Percentiles rank a stretch among this genome's conserved stretches.
Evolutionary conservation across 2,888 invertebrate genomes (phyloP).

Genomic region (Leptopilina syphax): DNA sequence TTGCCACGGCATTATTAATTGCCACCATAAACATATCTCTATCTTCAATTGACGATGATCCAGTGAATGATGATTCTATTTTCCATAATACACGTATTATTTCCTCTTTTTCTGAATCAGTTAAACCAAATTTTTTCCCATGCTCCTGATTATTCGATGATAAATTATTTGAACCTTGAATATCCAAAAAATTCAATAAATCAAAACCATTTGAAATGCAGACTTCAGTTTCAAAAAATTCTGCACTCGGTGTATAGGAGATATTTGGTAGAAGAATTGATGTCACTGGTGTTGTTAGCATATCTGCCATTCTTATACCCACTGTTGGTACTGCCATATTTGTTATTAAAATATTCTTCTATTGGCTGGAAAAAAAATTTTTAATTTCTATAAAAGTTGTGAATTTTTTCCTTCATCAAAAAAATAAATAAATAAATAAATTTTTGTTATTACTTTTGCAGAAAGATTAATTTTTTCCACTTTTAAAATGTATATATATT

Average conservation of each 20-base stretch:
- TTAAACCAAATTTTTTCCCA: neutral
- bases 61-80: conserved; percentile 29
- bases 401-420: too few relatives aligned
- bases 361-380: neutral
- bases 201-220: conserved; percentile 37
- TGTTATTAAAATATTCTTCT: neutral
- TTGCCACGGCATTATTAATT: conserved; percentile 8
- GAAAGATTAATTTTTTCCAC: too few relatives aligned
- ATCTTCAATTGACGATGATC: conserved; percentile 27
- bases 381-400: neutral
- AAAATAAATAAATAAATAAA: too few relatives aligned
- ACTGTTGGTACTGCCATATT: conserved; percentile 33
- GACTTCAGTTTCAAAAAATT: conserved; percentile 32
- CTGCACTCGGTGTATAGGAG: conserved; percentile 32
- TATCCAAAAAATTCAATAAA: neutral
- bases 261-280: conserved; percentile 36
- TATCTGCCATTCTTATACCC: conserved; percentile 30
- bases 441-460: too few relatives aligned
- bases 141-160: neutral
- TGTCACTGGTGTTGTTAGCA: conserved; percentile 24
- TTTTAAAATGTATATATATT: too few relatives aligned
- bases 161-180: neutral
- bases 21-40: conserved; percentile 20
- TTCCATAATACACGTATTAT: conserved; percentile 3
- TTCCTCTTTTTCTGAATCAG: conserved; percentile 22